A percentile compares a stretch with the other conserved stretches of the same genome.
Conservation (phyloP, 1,140 invertebrate species). For the Platyscapa corneri region DNA sequence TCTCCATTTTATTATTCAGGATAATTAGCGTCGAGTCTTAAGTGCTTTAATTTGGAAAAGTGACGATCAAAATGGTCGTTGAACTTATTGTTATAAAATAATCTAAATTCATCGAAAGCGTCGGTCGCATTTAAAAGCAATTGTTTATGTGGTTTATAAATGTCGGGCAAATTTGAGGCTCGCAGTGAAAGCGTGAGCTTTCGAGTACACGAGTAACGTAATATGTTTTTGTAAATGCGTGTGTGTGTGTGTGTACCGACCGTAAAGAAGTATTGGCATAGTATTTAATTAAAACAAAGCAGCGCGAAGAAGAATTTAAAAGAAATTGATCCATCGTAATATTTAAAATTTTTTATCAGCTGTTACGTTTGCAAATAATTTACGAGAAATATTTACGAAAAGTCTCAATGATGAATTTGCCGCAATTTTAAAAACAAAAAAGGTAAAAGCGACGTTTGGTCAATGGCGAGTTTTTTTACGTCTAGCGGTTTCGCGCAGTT, state of each 20-base stretch:
- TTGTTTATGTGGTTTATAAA: conserved; percentile 9
- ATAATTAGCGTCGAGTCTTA: no score
- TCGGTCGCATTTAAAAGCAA: conserved; percentile 4
- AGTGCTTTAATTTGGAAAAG: background rate
- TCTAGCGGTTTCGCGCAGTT: no score
- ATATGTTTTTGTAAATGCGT: conserved; percentile 10
- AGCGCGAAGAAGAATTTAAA: background rate
- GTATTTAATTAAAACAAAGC: background rate
- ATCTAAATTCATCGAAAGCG: conserved; percentile 1
- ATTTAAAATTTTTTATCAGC: no score
- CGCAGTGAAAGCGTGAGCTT: conserved; percentile 37
- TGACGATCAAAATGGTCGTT: background rate
- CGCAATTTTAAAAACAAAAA: no score
- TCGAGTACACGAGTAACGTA: conserved; percentile 39
- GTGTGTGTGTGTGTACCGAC: background rate
- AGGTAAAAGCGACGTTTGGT: no score
- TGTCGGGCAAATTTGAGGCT: conserved; percentile 27
- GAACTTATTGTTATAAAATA: conserved; percentile 11
- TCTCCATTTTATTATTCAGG: no score
- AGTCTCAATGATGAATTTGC: no score
- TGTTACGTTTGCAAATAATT: no score
- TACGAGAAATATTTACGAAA: no score
- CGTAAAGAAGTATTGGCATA: background rate
- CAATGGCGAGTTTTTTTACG: no score
- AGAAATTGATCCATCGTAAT: no score